Evolutionary conservation across 2,888 invertebrate genomes (phyloP), one percentile per base, ranked within the genome.

Genomic region (Rhamphomyia laevipes): DNA sequence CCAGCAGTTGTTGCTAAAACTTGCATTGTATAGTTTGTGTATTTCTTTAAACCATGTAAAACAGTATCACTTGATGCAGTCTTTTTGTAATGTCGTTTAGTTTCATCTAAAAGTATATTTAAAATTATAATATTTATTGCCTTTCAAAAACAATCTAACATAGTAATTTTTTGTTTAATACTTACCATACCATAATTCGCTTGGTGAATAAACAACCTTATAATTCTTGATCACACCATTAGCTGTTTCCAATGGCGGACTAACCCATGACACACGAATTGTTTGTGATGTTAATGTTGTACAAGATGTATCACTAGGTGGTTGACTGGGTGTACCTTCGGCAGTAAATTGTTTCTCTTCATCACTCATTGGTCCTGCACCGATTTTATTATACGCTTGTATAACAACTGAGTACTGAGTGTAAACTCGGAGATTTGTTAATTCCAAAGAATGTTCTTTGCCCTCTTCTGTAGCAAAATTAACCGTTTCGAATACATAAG

Each of bases 21-120:
- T 76, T 94, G 92, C 82, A 96, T 90, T 50, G 92, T 94, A 72
- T 95, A 96, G 73, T 96, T 95, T 3, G 94, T 95, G 73, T 84
- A 94, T 68, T 93, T 93, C 70, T 90, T 88, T 47, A 96, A 76
- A 47, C 91, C 91, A 64, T 91, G 91, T n/a, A 92, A 77, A 61
- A 91, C 91, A 1, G 91, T 91, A 71, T 92, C 91, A 61, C 88
- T 89, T 55, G 89, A 87, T n/a, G 89, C 83, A 6, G 91, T 90
- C 59, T 89, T 89, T 71, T 91, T 91, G 10, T 89, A 87, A 62
- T 91, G 91, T 61, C 90, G 91, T 16, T 85, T 85, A 62, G 87
- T 90, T 65, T 91, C 91, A 66, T 91, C 87, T 89, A 58, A 10
- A 68, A 61, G 46, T 52, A 52, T 53, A 54, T 46, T 17, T 2